A percentile compares a stretch with the other conserved stretches of the same genome.
Conservation (phyloP, 2,888 invertebrate genomes). For the Oscheius sp. region DNA sequence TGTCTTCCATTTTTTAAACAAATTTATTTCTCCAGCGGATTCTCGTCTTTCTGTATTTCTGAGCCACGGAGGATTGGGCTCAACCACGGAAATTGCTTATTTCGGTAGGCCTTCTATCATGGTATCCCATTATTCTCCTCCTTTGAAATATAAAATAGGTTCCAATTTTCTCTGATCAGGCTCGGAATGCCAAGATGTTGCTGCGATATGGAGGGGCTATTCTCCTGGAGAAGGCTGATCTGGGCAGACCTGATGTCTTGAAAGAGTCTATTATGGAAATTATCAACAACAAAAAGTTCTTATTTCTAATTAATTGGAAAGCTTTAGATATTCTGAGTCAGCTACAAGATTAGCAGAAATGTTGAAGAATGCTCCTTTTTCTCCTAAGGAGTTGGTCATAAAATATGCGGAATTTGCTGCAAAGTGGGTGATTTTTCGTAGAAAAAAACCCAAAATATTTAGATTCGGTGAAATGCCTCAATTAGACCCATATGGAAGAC, state of each 20-base stretch:
- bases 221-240: conserved; percentile 30
- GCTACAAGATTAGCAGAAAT: conserved; percentile 12
- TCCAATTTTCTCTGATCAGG: conserved; percentile 42
- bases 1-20: neutral
- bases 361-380: conserved; percentile 1
- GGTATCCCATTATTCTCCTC: conserved; percentile 5
- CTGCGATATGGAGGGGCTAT: conserved; percentile 37
- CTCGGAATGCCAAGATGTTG: conserved; percentile 42
- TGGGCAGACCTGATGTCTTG: conserved; percentile 24
- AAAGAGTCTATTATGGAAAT: conserved; percentile 21
- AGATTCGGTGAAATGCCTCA: neutral
- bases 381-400: conserved; percentile 21
- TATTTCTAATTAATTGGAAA: neutral
- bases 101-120: conserved; percentile 28
- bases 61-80: conserved; percentile 30
- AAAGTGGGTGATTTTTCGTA: neutral
- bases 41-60: conserved; percentile 18
- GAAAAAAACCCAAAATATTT: neutral
- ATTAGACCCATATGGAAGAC: conserved; percentile 1
- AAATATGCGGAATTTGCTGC: conserved; percentile 24
- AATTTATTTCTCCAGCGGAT: conserved; percentile 14
- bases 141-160: conserved; percentile 20
- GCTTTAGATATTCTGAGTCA: neutral
- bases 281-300: neutral
- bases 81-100: conserved; percentile 29